Percentiles rank a stretch among this genome's conserved stretches.
Evolutionary conservation across 2,797 vertebrate species (phyloP).

Genomic region (Sitta carolinensis): DNA sequence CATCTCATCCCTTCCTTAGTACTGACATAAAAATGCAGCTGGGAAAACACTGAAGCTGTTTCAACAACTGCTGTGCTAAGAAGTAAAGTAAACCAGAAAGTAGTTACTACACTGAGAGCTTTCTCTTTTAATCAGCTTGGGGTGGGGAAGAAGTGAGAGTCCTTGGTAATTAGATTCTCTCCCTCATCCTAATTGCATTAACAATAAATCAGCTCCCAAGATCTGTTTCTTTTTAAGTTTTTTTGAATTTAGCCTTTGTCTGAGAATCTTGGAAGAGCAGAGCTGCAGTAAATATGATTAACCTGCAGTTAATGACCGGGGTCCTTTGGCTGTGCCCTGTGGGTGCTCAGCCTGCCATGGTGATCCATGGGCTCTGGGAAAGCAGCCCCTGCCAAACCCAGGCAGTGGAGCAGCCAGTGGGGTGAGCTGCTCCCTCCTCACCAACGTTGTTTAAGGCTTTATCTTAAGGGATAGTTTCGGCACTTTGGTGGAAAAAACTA

Average conservation of each 20-base stretch:
- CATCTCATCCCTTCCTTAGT: conserved; percentile 11
- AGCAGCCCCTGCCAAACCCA: conserved; percentile 33
- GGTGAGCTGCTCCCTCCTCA: conserved; percentile 51
- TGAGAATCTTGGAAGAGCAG: conserved; percentile 69
- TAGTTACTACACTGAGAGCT: not conserved
- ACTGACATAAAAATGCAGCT: conserved; percentile 42
- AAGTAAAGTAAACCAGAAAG: conserved; percentile 51
- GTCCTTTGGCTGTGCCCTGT: conserved; percentile 60
- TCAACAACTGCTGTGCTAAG: conserved; percentile 26
- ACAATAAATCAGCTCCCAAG: conserved; percentile 70
- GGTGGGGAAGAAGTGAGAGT: conserved; percentile 52
- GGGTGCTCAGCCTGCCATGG: conserved; percentile 9
- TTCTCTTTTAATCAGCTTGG: conserved; percentile 36
- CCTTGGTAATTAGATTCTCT: conserved; percentile 68
- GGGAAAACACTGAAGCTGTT: conserved; percentile 48
- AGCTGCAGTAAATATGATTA: conserved; percentile 67
- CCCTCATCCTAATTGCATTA: conserved; percentile 57
- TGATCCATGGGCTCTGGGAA: conserved; percentile 37
- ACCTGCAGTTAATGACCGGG: conserved; percentile 63
- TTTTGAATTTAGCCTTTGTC: conserved; percentile 70
- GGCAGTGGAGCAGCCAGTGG: conserved; percentile 7
- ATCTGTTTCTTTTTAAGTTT: conserved; percentile 74
- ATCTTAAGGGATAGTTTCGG: conserved; percentile 46
- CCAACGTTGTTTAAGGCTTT: conserved; percentile 43
- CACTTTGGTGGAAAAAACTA: conserved; percentile 45